These are phyloP conservation scores for Ploceus nigricollis DNA, from an alignment of 2,113 vertebrate species.

Conservation along the genomic window DNA sequence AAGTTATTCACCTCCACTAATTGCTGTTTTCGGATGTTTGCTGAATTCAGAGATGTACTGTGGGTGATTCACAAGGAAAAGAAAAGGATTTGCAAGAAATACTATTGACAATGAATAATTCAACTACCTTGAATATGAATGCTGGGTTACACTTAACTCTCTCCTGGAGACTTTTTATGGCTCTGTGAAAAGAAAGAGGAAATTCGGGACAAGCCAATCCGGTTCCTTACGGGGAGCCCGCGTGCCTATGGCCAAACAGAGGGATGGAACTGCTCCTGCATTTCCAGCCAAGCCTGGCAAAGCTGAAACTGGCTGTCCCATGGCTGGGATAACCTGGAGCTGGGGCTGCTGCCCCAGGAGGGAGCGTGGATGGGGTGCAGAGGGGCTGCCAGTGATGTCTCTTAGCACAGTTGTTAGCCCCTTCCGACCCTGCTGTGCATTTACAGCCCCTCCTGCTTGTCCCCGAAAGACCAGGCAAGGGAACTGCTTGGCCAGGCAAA, in stretches of 20 bases:
- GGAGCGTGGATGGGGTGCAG: fast-evolving
- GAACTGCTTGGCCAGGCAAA: background rate
- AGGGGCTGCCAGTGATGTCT: background rate
- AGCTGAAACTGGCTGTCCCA: background rate
- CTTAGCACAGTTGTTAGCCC: background rate
- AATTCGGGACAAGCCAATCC: background rate
- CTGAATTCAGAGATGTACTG: background rate
- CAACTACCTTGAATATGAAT: slow-evolving; percentile 48
- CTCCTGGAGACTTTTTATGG: slow-evolving; percentile 36
- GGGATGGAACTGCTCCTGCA: background rate
- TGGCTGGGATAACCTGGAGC: fast-evolving
- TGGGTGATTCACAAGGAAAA: slow-evolving; percentile 31
- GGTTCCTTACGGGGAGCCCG: background rate
- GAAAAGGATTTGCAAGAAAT: slow-evolving; percentile 23
- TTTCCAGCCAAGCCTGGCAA: background rate
- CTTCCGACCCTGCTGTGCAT: background rate
- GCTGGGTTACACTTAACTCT: slow-evolving; percentile 11
- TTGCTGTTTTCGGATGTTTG: background rate
- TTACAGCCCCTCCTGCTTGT: background rate
- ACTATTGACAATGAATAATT: slow-evolving; percentile 63
- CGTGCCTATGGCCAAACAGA: fast-evolving
- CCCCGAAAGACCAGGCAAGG: background rate
- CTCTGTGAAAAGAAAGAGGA: slow-evolving; percentile 55
- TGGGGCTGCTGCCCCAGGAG: background rate
- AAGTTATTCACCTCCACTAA: background rate